Conservation (phyloP, 2,113 vertebrate species). For the Rhinolophus ferrumequinum region DNA sequence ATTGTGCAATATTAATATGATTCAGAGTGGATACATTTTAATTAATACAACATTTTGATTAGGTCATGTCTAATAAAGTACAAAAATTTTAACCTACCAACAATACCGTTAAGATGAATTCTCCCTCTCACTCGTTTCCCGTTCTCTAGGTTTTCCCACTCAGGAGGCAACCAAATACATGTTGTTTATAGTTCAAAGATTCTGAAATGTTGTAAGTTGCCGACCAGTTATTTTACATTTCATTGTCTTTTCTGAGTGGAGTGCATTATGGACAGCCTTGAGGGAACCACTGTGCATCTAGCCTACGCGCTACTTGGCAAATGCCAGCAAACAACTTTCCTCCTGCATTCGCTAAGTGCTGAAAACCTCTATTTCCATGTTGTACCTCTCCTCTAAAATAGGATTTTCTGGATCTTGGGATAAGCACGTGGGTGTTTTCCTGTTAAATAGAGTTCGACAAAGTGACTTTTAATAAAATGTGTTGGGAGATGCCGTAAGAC, state of each 20-base stretch:
- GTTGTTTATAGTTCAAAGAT: background rate
- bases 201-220: background rate
- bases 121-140: background rate
- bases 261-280: background rate
- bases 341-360: background rate
- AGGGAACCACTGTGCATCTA: background rate
- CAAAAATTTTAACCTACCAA: background rate
- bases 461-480: background rate
- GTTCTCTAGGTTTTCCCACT: background rate
- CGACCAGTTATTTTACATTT: background rate
- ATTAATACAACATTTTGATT: background rate
- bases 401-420: background rate
- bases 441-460: background rate
- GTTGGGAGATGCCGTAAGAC: background rate
- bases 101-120: background rate
- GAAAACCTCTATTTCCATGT: background rate
- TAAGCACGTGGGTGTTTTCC: background rate
- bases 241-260: background rate
- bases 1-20: background rate
- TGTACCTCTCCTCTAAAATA: background rate
- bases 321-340: background rate
- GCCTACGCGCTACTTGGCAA: background rate
- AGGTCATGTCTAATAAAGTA: background rate
- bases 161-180: background rate
- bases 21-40: background rate